These are phyloP conservation scores for Zeugodacus cucurbitae DNA, from an alignment of 1,140 invertebrate genomes.

Conservation along the genomic window DNA sequence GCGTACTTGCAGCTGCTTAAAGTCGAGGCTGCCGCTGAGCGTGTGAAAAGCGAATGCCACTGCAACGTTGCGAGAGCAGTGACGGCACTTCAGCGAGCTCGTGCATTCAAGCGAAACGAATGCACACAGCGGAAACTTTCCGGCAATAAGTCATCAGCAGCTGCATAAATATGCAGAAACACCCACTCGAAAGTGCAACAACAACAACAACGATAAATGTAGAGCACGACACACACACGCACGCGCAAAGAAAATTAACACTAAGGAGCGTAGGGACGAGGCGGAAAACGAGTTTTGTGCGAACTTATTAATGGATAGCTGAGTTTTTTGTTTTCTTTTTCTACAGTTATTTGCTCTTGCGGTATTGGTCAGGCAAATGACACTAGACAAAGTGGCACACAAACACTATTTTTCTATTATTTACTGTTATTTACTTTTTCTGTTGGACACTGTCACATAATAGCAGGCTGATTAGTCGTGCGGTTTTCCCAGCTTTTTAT, in stretches of 20 bases:
- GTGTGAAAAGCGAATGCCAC: neutral
- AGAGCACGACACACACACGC: neutral
- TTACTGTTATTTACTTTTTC: neutral
- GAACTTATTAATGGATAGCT: neutral
- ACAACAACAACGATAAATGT: neutral
- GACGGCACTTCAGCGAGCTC: neutral
- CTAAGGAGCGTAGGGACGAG: neutral
- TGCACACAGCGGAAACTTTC: neutral
- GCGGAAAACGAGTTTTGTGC: neutral
- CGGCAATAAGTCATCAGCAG: conserved; percentile 17
- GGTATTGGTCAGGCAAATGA: neutral
- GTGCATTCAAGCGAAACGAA: neutral
- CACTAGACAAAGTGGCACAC: neutral
- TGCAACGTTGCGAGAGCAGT: neutral
- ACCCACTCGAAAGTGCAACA: neutral
- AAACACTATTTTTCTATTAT: neutral
- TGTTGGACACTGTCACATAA: neutral
- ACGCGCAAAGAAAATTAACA: neutral
- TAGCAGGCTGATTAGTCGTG: neutral
- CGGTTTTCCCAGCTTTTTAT: neutral
- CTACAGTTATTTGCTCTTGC: neutral
- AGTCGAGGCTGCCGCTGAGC: neutral
- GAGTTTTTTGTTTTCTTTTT: neutral
- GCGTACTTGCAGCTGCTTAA: neutral
- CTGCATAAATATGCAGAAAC: neutral